Conservation (phyloP, 2,888 invertebrate species). For the Caenorhabditis panamensis region DNA sequence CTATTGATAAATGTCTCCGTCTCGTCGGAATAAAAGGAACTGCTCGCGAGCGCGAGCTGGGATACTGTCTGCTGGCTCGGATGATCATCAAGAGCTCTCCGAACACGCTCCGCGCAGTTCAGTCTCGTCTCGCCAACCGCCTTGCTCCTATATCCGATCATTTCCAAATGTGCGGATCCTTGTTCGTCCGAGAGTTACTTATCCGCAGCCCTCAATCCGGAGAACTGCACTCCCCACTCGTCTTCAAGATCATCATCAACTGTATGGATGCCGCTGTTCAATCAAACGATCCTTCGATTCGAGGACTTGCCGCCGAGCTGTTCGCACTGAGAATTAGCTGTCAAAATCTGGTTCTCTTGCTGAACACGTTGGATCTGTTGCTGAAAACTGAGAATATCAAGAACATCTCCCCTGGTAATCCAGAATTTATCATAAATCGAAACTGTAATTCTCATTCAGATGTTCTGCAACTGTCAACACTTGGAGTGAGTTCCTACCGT, state of each 20-base stretch:
- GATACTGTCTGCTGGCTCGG: conserved; percentile 55
- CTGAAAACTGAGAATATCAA: conserved; percentile 32
- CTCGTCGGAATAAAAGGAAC: conserved; percentile 47
- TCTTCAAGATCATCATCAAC: conserved; percentile 43
- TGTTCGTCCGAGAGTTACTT: conserved; percentile 65
- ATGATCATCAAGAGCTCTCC: conserved; percentile 59
- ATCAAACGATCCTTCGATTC: conserved; percentile 21
- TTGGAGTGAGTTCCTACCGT: conserved; percentile 36
- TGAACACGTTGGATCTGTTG: conserved; percentile 54
- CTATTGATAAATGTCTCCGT: conserved; percentile 53
- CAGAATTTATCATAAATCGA: background rate
- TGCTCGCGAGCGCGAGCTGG: conserved; percentile 42
- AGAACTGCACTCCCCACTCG: conserved; percentile 53
- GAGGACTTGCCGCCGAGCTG: conserved; percentile 55
- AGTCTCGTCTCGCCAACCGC: conserved; percentile 64
- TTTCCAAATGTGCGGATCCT: conserved; percentile 43
- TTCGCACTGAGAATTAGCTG: conserved; percentile 59
- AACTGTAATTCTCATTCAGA: conserved; percentile 18
- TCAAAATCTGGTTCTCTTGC: conserved; percentile 22
- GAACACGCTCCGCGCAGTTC: conserved; percentile 49
- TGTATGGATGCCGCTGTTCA: conserved; percentile 50
- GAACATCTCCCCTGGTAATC: conserved; percentile 29
- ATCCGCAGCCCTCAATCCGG: conserved; percentile 60
- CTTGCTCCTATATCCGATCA: conserved; percentile 54
- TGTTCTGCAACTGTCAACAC: conserved; percentile 37